Conservation (phyloP, 2,797 vertebrate genomes). For the Poeciliopsis turneri region DNA sequence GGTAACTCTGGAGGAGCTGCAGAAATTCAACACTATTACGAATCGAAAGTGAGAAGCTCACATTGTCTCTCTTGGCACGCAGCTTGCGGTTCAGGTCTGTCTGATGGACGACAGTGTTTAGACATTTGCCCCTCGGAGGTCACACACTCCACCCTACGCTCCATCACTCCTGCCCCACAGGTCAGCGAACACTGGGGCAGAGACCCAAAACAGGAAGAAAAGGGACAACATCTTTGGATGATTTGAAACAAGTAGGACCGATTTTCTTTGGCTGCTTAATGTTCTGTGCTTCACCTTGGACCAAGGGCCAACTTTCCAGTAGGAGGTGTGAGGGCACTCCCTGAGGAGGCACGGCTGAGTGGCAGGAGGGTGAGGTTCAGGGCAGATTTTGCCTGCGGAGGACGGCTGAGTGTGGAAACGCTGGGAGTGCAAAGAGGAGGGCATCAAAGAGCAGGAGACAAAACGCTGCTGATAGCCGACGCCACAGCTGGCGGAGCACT, state of each 20-base stretch:
- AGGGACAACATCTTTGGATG: conserved; percentile 8
- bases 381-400: conserved; percentile 77
- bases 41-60: conserved; percentile 70
- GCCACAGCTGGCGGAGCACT: conserved; percentile 90
- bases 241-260: conserved; percentile 12
- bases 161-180: conserved; percentile 87
- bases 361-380: conserved; percentile 70
- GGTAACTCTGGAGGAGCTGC: not conserved
- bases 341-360: conserved; percentile 79
- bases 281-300: conserved; percentile 73
- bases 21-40: not conserved
- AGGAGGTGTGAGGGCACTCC: conserved; percentile 79
- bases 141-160: conserved; percentile 87
- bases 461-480: conserved; percentile 82
- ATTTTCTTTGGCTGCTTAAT: conserved; percentile 23
- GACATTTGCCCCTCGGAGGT: conserved; percentile 81
- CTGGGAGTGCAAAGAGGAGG: conserved; percentile 59
- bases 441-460: conserved; percentile 81
- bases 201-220: not conserved
- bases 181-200: conserved; percentile 88
- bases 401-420: conserved; percentile 55
- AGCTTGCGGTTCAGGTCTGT: conserved; percentile 85
- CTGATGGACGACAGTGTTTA: conserved; percentile 83
- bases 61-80: conserved; percentile 86
- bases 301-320: conserved; percentile 91